These are phyloP conservation scores for Lasioglossum vierecki DNA, from an alignment of 2,888 invertebrate genomes.

Conservation along the genomic window DNA sequence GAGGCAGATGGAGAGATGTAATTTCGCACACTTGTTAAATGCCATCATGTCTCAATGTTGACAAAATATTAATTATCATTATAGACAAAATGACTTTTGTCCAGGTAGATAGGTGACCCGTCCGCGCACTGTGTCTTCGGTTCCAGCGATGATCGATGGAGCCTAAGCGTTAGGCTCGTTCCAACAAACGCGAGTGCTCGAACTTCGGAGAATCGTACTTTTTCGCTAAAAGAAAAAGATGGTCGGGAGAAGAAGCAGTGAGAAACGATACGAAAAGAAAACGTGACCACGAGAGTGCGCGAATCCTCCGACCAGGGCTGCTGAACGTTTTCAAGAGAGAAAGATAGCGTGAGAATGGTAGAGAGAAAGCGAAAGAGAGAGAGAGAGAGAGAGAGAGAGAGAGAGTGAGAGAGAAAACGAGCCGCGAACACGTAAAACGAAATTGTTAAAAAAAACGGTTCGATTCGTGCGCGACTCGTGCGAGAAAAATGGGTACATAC, in stretches of 20 bases:
- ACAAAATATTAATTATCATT: too few species aligned
- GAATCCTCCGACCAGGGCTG: neutral
- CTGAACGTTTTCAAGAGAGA: neutral
- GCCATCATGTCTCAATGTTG: too few species aligned
- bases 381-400: neutral
- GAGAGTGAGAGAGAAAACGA: neutral
- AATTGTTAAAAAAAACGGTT: constrained; percentile 7
- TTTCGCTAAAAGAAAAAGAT: neutral
- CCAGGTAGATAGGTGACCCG: neutral
- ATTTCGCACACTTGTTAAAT: too few species aligned
- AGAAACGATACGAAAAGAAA: neutral
- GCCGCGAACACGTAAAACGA: neutral
- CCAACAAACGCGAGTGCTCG: neutral
- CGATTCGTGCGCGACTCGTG: constrained; percentile 44
- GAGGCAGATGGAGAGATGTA: too few species aligned
- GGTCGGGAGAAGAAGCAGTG: constrained; percentile 19
- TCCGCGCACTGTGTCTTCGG: neutral
- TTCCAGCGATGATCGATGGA: neutral
- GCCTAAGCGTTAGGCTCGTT: neutral
- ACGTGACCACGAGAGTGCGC: constrained; percentile 1
- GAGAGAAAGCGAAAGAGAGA: neutral
- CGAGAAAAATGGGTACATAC: constrained; percentile 54
- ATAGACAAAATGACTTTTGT: neutral
- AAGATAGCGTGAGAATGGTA: neutral
- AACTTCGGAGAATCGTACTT: neutral